A percentile compares a stretch with the other conserved stretches of the same genome.
Conservation (phyloP, 2,888 invertebrate genomes). For the Psylliodes chrysocephalus region DNA sequence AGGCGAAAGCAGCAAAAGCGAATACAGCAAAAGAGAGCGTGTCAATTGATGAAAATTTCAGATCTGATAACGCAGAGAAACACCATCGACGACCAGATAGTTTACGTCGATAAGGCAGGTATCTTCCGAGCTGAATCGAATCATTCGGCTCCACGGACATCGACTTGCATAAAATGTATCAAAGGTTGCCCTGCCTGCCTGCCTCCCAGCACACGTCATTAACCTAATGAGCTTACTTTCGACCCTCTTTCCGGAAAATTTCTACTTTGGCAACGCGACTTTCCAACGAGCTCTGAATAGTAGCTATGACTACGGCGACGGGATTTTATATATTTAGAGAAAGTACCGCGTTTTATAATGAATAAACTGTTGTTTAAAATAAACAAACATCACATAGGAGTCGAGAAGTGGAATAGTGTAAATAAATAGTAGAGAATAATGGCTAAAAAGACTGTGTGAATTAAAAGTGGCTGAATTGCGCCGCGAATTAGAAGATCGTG, state of each 20-base stretch:
- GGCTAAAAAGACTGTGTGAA: no score
- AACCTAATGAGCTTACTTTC: constrained; percentile 60
- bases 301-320: constrained; percentile 23
- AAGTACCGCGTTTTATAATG: no score
- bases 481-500: no score
- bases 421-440: no score
- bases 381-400: no score
- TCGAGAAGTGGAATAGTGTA: no score
- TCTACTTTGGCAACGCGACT: constrained; percentile 12
- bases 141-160: constrained; percentile 58
- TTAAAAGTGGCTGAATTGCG: no score
- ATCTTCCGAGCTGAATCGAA: constrained; percentile 57
- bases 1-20: constrained; percentile 2
- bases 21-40: constrained; percentile 55
- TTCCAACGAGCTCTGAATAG: constrained; percentile 40
- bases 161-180: constrained; percentile 58
- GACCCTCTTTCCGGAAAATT: constrained; percentile 19
- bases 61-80: constrained; percentile 57
- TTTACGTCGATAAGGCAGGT: constrained; percentile 57
- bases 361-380: no score
- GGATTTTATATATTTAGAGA: constrained; percentile 12
- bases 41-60: constrained; percentile 55
- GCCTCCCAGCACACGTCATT: constrained; percentile 58
- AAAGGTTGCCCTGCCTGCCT: no score
- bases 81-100: constrained; percentile 55